Base-by-base conservation (phyloP, 2,888 invertebrate species). In the Thyatira batis region DNA sequence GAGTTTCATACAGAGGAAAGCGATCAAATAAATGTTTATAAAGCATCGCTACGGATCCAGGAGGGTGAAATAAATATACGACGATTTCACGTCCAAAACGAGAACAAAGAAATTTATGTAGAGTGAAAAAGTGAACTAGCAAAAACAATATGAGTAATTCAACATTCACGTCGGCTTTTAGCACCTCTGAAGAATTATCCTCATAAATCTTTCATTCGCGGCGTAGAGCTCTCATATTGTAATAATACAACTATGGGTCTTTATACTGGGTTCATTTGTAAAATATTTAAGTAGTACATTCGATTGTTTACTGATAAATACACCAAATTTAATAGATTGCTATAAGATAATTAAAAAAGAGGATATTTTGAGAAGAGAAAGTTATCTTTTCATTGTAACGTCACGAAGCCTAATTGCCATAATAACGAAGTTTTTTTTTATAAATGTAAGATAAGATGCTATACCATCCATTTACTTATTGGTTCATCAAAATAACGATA, bases 191-290 rank as follows among this genome's bases (percentile, higher is more conserved):
- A 73, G 73, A 70, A 71, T 71, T 66, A 68, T 73, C 67, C 60
- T 74, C 67, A 74, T 78, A 78, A 78, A 78, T 78, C 71, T 75
- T 72, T 70, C 65, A 75, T 73, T 69, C 65, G 53, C 60, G 62
- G 63, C 57, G 52, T 43, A 10, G 43, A 25, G 25, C 50, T 39
- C 39, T 43, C 43, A 25, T 50, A 27, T 27, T 17, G 25, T 43
- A 39, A 50, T 44, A 50, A 44, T 25, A 25, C 50, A 20, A 20
- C 39, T 21, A 43, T 39, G n/a, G 5, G 39, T 39, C 39, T 23
- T 33, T 25, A 21, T 27, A 39, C 50, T 20, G 25, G n/a, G 27
- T 25, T 13, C 11, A 46, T 46, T 46, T n/a, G n/a, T 21, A 30
- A 49, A 28, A 20, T 11, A 17, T 5, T 6, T 13, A 8, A n/a